Conservation (phyloP, 2,797 vertebrate genomes). For the Sebastes minor region DNA sequence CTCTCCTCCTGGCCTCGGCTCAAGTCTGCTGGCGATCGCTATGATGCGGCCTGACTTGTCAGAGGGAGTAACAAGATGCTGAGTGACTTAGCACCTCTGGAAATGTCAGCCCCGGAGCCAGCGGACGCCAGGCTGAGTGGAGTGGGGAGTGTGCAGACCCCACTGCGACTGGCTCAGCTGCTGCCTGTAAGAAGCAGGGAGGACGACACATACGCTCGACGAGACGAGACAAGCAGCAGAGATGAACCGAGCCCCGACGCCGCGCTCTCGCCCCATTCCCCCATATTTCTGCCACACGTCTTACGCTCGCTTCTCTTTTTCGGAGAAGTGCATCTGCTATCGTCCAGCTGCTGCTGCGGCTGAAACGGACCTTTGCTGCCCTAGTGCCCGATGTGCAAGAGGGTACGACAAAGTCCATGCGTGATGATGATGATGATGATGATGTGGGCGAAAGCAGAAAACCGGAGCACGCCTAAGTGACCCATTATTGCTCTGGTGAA, state of each 20-base stretch:
- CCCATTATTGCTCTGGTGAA: constrained; percentile 64
- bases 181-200: constrained; percentile 60
- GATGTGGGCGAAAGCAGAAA: constrained; percentile 39
- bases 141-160: constrained; percentile 51
- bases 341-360: constrained; percentile 62
- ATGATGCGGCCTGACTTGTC: constrained; percentile 75
- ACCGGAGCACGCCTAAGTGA: constrained; percentile 53
- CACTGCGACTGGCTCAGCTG: constrained; percentile 70
- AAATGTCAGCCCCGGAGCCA: constrained; percentile 81
- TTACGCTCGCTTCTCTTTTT: constrained; percentile 43
- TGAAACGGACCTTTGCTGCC: constrained; percentile 48
- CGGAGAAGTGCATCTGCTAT: constrained; percentile 61
- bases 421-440: constrained; percentile 11
- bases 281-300: constrained; percentile 55
- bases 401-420: constrained; percentile 22
- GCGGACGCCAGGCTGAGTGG: constrained; percentile 62
- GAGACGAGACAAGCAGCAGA: constrained; percentile 58
- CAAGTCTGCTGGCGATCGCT: constrained; percentile 63
- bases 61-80: constrained; percentile 81
- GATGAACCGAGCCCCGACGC: constrained; percentile 10
- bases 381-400: constrained; percentile 52
- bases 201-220: constrained; percentile 35
- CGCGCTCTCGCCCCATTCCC: constrained; percentile 32
- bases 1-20: constrained; percentile 61
- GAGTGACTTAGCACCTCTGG: constrained; percentile 86